Evolutionary conservation across 2,113 vertebrate species (phyloP), one percentile per base, ranked within the genome.

Genomic region (Chloropsis cyanopogon): DNA sequence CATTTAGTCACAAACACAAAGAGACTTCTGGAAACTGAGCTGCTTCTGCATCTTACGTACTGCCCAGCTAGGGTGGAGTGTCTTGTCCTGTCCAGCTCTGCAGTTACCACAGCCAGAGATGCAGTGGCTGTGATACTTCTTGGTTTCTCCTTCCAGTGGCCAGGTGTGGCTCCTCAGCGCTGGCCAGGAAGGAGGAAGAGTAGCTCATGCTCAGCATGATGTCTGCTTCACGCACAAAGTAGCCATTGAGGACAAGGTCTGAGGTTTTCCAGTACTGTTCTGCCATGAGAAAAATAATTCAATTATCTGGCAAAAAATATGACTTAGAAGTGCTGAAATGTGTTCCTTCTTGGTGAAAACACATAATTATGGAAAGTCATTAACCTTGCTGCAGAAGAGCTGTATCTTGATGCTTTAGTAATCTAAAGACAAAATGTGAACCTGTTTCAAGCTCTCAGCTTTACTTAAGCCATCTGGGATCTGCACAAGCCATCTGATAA

Each of bases 401-500:
- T 71, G 14, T 50, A 42, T 86, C 54, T 72, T 22, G 59, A 70
- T 12, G 68, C 37, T 77, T 70, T 95, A 73, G 82, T 77, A 93
- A 81, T 42, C 54, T 20, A 53, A 33, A 47, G 71, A 80, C 46
- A 86, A 86, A 82, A 81, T 37, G 42, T 5, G 7, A 92, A 66
- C 91, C 82, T 92, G 35, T 88, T 92, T 33, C 42, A 70, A 90
- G 80, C 61, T 95, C 64, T 79, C 71, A 90, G 75, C 60, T 88
- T 84, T 88, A 21, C 53, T 81, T 78, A 69, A 89, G 61, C 77
- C 96, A 85, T 79, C 81, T 95, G 94, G 88, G 95, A 82, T 75
- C 80, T 89, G 61, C 73, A 75, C 44, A 92, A 95, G 68, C 80
- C 92, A 91, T 93, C 83, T 92, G 94, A 95, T 82, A 84, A 71